Evolutionary conservation across 1,140 invertebrate genomes (phyloP), one percentile per base, ranked within the genome.

Genomic region (Cyclina sinensis): DNA sequence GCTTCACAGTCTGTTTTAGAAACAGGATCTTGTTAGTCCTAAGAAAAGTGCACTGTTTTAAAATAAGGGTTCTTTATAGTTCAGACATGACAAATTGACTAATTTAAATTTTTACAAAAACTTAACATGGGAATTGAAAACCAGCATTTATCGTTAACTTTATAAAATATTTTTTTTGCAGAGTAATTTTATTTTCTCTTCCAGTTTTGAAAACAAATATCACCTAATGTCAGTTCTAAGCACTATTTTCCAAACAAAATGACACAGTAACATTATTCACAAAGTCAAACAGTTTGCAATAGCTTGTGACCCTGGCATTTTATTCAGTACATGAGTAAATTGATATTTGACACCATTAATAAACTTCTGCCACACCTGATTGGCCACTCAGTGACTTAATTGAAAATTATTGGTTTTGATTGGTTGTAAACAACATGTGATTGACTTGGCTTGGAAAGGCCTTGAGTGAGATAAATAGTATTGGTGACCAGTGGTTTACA

Each of bases 381-480:
- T 82, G 59, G 62, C 32, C 68, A 73, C 18, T 84, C 43, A 84
- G 21, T 46, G 24, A 54, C 18, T 70, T 73, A 84, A 51, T 68
- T 73, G 68, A 9, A 18, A 51, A 62, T 65, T 27, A 65, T 81
- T 62, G 79, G 14, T 16, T 62, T 57, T 81, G 54, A 81, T 62
- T 62, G 79, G 79, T 39, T 62, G 59, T 46, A 32, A 27, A 21
- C 24, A 78, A 5, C 2, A 1, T 27, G 21, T 78, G 74, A 54
- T 78, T 78, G 46, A 51, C 30, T 5, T 54, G 54, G 27, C 32
- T 37, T 57, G 30, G 32, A 35, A 37, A 62, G 14, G 57, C 7
- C 21, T 3, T 70, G 46, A 78, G 74, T 78, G 74, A 78, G 74
- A 78, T 51, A 78, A 78, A 78, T 54, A 78, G 16, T 48, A 54